A percentile compares a stretch with the other conserved stretches of the same genome.
These are phyloP conservation scores for Chrysaora quinquecirrha DNA, from an alignment of 30 jellyfish, hydroid and myxozoan genomes.

Conservation along the genomic window DNA sequence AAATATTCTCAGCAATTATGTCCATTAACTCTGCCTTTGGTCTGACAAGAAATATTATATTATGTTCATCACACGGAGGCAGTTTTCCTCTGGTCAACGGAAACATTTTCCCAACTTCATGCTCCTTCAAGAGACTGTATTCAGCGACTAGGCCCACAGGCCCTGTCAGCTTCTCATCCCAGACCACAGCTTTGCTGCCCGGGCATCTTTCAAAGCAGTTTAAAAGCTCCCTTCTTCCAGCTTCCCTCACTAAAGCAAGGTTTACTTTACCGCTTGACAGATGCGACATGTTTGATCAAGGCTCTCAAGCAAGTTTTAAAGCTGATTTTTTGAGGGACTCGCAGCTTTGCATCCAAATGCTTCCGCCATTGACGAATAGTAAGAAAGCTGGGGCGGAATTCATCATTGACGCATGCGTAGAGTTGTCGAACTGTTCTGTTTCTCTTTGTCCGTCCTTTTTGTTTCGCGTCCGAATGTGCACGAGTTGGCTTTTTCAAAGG, in stretches of 20 bases:
- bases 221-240: slow-evolving; percentile 82
- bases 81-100: slow-evolving; percentile 82
- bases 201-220: slow-evolving; percentile 91
- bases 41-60: slow-evolving; percentile 85
- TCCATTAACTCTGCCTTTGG: slow-evolving; percentile 93
- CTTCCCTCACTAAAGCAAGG: slow-evolving; percentile 91
- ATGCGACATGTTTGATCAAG: slow-evolving; percentile 86
- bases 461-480: too few relatives aligned
- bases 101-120: slow-evolving; percentile 97
- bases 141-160: slow-evolving; percentile 98
- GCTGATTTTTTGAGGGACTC: neutral
- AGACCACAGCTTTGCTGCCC: slow-evolving; percentile 94
- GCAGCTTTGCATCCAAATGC: neutral
- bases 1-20: slow-evolving; percentile 81
- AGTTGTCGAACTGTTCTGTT: too few relatives aligned
- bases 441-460: too few relatives aligned
- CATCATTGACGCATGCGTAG: too few relatives aligned
- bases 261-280: slow-evolving; percentile 87
- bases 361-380: neutral
- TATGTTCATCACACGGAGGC: slow-evolving; percentile 90
- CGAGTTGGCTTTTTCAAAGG: too few relatives aligned
- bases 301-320: too few relatives aligned
- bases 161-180: slow-evolving; percentile 98
- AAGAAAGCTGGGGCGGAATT: too few relatives aligned
- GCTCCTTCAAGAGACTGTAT: slow-evolving; percentile 94